phyloP scores from a whole-genome alignment of 2,797 vertebrate genomes.

The Cetoscarus ocellatus region DNA sequence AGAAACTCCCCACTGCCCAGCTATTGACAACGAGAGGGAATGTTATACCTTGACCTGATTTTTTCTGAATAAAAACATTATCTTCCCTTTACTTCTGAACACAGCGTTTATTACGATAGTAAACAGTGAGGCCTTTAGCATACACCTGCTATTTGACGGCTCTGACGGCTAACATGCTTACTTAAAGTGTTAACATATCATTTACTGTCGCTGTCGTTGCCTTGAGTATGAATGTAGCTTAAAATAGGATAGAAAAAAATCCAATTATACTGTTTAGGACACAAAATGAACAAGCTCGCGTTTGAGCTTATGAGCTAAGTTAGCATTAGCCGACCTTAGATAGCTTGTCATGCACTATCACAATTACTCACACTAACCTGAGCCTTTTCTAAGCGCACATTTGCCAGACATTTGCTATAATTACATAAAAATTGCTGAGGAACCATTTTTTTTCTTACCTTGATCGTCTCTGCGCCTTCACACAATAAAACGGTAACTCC shows the following conservation, averaged over 20 bases:
- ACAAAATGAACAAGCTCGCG: background rate
- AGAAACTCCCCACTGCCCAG: background rate
- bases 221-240: background rate
- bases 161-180: background rate
- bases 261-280: slow-evolving; percentile 21
- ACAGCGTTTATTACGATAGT: background rate
- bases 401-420: too few relatives aligned
- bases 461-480: background rate
- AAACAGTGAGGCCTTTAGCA: slow-evolving; percentile 9
- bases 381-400: background rate
- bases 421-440: fast-evolving
- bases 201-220: background rate
- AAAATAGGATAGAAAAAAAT: slow-evolving; percentile 5
- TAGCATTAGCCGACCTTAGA: slow-evolving; percentile 42
- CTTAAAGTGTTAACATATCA: background rate
- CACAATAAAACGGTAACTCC: background rate
- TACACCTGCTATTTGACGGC: background rate
- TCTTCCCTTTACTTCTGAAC: background rate
- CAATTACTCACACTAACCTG: background rate
- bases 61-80: background rate
- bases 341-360: background rate
- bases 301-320: slow-evolving; percentile 5
- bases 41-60: background rate
- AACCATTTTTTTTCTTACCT: slow-evolving; percentile 41
- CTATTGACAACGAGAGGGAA: background rate